Evolutionary conservation across 2,113 vertebrate species (phyloP), one percentile per base, ranked within the genome.

Genomic region (Prietella phreatophila): DNA sequence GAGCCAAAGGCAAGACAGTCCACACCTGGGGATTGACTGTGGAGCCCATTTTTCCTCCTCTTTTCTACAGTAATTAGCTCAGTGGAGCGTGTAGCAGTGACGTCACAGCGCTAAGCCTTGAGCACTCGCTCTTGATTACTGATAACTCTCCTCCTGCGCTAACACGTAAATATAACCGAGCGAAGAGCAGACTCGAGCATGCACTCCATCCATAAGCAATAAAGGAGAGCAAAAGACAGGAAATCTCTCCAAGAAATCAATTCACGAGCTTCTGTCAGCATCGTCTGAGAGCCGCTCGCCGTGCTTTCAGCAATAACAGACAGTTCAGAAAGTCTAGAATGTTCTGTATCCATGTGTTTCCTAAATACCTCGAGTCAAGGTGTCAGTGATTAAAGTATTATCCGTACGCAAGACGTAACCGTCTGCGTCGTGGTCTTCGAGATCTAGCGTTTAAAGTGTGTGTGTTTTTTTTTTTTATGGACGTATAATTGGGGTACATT

Each of bases 21-120:
- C 55, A n/a, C 36, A 61, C 67, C 71, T 53, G 55, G 7, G 33
- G 36, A 56, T 82, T 58, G 2, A 69, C 30, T 42, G 14, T 65
- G 20, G 47, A 58, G 30, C 33, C 10, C 53, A 33, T 36, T 39
- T 36, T 19, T 27, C 50, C 25, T 63, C 25, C 10, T 86, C 82
- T 63, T 53, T 73, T 71, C 71, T 27, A 42, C 56, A 60, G 55
- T 75, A 87, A 87, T 83, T 76, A 83, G 36, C 42, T 42, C 63
- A 73, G 53, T 82, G 80, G 3, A 11, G 79, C 65, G 2, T 71
- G 36, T 0, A 42, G 53, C 30, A 30, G 50, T 1, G n/a, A 50
- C 14, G 0, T 27, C 63, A 33, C 42, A 55, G 42, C n/a, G 50
- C 71, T 87, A 55, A 60, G 33, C 79, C 63, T 42, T 47, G 19